A percentile compares a stretch with the other conserved stretches of the same genome.
These are phyloP conservation scores for Onychostoma macrolepis DNA, from an alignment of 2,113 vertebrate genomes.

Conservation along the genomic window DNA sequence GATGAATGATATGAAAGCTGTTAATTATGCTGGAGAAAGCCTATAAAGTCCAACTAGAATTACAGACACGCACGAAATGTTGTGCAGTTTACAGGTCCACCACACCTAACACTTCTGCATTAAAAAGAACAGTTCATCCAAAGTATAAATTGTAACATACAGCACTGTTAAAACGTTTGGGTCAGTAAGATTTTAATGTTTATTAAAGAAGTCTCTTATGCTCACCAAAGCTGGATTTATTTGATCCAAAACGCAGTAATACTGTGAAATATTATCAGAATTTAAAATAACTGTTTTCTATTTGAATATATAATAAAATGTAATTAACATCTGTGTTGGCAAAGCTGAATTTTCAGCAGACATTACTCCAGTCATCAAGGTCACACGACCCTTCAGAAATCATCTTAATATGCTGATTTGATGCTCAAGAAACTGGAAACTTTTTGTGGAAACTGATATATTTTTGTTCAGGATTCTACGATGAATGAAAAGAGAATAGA, in stretches of 20 bases:
- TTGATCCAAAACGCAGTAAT: not conserved
- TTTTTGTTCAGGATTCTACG: not conserved
- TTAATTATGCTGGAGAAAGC: conserved; percentile 27
- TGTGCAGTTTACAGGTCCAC: not conserved
- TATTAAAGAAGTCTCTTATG: not conserved
- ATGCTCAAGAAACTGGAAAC: not conserved
- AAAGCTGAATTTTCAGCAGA: not conserved
- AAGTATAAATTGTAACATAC: not conserved
- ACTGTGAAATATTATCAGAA: not conserved
- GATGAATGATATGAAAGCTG: conserved; percentile 28
- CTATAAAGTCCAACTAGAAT: conserved; percentile 7
- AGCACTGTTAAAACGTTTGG: not conserved
- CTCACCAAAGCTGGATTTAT: not conserved
- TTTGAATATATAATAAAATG: not conserved
- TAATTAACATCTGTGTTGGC: not conserved
- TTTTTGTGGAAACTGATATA: not conserved
- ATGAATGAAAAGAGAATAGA: not conserved
- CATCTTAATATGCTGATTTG: not conserved
- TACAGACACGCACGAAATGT: not conserved
- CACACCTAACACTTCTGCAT: not conserved
- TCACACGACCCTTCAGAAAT: not conserved
- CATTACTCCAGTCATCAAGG: not conserved
- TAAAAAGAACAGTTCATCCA: not conserved
- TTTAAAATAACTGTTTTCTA: not conserved
- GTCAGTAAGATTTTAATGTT: not conserved